phyloP scores from a whole-genome alignment of 2,113 vertebrate genomes.

The Gymnarchus niloticus region DNA sequence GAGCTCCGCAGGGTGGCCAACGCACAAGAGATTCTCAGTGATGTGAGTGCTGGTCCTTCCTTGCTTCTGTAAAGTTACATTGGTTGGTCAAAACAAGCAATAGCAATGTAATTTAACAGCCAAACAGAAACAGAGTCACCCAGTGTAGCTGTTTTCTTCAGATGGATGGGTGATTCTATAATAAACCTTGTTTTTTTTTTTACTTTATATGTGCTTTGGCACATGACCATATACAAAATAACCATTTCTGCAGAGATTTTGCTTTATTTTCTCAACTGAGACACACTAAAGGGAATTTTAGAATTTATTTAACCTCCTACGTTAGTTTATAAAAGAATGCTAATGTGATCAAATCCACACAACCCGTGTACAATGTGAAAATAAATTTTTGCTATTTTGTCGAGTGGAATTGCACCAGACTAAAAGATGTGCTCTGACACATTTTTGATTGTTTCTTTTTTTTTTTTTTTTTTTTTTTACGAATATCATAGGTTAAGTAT shows the following conservation, averaged over 20 bases:
- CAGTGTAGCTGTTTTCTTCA: not conserved
- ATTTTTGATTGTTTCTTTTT: not conserved
- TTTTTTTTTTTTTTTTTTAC: not conserved
- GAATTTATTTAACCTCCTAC: not conserved
- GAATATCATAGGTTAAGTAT: constrained; percentile 76
- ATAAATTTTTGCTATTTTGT: no score
- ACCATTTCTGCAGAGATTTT: not conserved
- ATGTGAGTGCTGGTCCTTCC: constrained; percentile 64
- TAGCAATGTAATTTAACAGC: not conserved
- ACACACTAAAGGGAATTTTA: not conserved
- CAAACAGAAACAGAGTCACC: not conserved
- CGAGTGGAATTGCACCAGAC: no score
- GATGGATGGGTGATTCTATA: no score
- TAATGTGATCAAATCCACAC: not conserved
- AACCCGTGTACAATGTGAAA: no score
- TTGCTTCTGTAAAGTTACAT: not conserved
- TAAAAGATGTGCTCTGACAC: no score
- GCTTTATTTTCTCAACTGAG: not conserved
- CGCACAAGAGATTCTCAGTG: constrained; percentile 89
- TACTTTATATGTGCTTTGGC: not conserved
- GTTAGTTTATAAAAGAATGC: not conserved
- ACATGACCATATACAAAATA: not conserved
- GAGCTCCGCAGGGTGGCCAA: constrained; percentile 90
- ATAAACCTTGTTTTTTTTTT: not conserved
- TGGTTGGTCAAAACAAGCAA: not conserved